Evolutionary conservation across 2,113 vertebrate genomes (phyloP), one percentile per base, ranked within the genome.

Genomic region (Sturnus vulgaris): DNA sequence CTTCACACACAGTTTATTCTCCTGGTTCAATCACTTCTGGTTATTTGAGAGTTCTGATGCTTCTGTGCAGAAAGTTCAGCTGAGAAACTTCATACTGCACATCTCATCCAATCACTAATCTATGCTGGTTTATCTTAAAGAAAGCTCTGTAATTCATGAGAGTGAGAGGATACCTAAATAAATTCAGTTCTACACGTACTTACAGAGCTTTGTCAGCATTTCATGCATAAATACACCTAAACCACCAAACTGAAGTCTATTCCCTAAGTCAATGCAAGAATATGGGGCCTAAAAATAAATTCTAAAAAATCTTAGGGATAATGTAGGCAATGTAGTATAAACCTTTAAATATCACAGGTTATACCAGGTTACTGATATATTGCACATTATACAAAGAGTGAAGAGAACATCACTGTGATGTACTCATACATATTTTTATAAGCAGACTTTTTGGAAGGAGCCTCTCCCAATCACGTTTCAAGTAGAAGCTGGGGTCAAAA

Each of bases 401-500:
- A 82, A 73, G 19, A 16, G 22, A 89, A 79, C 5, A 75, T 33
- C 17, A 61, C 0, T 35, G 15, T 49, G 57, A 75, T 12, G 28
- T 33, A 73, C 52, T 75, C 33, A 81, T 39, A 61, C 2, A 12
- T 6, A 5, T 39, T 60, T 64, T 85, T 35, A 70, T n/a, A 75
- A 46, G n/a, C 39, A 82, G 31, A 35, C 27, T 82, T 77, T 87
- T 80, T 69, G 68, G 46, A 96, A 39, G 30, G 28, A 91, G 72
- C 39, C 87, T 91, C 79, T 93, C 72, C 55, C 91, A 97, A 78
- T 81, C 91, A 90, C 19, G 72, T 55, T 93, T 96, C 97, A 97
- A 96, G 64, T 92, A 63, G 78, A 90, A 96, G n/a, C 66, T 53
- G 61, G n/a, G 80, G 96, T 75, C 85, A 97, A 96, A 96, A 92